Evolutionary conservation across 1,140 invertebrate species (phyloP).

Genomic region (Tetragonula clypearis): DNA sequence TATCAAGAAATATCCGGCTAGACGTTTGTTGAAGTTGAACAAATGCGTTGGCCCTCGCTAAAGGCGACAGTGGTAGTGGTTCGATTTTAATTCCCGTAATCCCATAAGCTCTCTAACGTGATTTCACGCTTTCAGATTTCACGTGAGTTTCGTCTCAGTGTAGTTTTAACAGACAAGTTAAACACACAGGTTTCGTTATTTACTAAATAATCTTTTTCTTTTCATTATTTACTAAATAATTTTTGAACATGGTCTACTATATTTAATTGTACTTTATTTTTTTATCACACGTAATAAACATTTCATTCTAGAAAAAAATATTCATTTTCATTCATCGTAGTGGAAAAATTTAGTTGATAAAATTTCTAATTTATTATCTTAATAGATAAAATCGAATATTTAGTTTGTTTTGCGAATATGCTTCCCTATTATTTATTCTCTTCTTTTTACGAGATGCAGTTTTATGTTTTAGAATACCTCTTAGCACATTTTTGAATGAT

Average conservation of each 20-base stretch:
- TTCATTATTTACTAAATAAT: background rate
- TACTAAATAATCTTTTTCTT: background rate
- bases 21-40: background rate
- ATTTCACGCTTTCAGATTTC: conserved; percentile 64
- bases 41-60: background rate
- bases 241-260: background rate
- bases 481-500: too few relatives aligned
- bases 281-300: background rate
- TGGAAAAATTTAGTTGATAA: background rate
- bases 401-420: too few relatives aligned
- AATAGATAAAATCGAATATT: too few relatives aligned
- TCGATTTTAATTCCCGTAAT: conserved; percentile 76
- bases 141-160: conserved; percentile 56
- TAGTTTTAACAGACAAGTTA: background rate
- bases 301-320: background rate
- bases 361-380: background rate
- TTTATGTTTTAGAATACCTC: too few relatives aligned
- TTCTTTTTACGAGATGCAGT: too few relatives aligned
- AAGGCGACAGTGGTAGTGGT: conserved; percentile 9
- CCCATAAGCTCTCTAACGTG: conserved; percentile 73
- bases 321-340: background rate
- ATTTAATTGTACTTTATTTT: background rate
- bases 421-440: too few relatives aligned
- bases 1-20: background rate
- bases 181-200: background rate